Conservation (phyloP, 2,113 vertebrate species). For the Azemiops feae region DNA sequence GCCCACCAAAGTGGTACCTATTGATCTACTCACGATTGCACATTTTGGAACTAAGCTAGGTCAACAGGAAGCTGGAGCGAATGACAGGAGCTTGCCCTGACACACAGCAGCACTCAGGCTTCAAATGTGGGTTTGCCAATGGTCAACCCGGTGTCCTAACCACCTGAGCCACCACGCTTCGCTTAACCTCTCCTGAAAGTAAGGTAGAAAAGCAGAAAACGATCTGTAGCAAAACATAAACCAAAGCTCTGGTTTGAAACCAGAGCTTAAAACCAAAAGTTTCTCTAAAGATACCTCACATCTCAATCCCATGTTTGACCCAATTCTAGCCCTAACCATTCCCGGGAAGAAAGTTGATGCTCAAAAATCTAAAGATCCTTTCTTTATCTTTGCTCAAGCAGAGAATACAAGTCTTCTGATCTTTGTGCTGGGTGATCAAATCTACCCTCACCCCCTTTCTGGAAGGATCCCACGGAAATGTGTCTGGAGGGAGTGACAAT, state of each 20-base stretch:
- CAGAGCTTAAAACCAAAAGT: background rate
- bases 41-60: background rate
- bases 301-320: background rate
- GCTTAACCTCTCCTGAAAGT: background rate
- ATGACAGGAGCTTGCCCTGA: background rate
- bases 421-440: background rate
- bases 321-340: background rate
- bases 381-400: background rate
- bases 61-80: background rate
- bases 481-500: conserved; percentile 17
- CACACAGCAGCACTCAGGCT: background rate
- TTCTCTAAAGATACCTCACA: background rate
- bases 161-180: background rate
- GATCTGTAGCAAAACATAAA: background rate
- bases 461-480: conserved; percentile 9
- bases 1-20: background rate
- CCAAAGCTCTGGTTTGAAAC: background rate
- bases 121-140: background rate
- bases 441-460: background rate
- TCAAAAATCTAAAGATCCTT: background rate
- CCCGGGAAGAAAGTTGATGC: background rate
- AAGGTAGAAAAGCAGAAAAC: background rate
- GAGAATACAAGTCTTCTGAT: background rate
- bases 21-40: background rate
- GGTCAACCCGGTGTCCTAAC: background rate